These are phyloP conservation scores for Zygaena filipendulae DNA, from an alignment of 2,888 invertebrate species.

Conservation along the genomic window DNA sequence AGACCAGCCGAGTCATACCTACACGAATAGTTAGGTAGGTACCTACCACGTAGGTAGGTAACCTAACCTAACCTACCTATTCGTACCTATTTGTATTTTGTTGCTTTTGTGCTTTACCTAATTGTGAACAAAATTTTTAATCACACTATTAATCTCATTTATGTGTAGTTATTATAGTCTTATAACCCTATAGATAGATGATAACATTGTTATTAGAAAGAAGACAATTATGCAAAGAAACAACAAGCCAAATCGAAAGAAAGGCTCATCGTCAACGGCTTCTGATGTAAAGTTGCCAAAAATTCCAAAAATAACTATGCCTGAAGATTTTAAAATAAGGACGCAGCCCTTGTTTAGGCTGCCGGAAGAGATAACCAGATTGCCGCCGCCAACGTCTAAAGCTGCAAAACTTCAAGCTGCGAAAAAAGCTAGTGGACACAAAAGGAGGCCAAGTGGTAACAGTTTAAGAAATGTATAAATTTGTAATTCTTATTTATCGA, in stretches of 20 bases:
- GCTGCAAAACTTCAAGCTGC: slow-evolving; percentile 36
- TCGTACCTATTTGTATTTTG: too few species aligned
- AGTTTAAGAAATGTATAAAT: not conserved
- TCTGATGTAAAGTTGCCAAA: slow-evolving; percentile 59
- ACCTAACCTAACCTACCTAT: too few species aligned
- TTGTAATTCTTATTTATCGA: not conserved
- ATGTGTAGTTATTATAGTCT: too few species aligned
- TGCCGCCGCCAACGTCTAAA: slow-evolving; percentile 44
- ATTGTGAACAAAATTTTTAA: too few species aligned
- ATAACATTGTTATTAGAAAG: too few species aligned
- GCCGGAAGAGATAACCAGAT: slow-evolving; percentile 69
- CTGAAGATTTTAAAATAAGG: slow-evolving; percentile 66
- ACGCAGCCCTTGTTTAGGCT: slow-evolving; percentile 71
- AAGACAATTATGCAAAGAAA: slow-evolving; percentile 33
- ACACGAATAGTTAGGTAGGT: too few species aligned
- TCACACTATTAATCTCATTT: too few species aligned
- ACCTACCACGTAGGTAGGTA: too few species aligned
- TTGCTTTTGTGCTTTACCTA: too few species aligned
- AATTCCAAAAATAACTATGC: slow-evolving; percentile 61
- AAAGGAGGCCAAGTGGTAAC: slow-evolving; percentile 45
- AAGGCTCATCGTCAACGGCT: slow-evolving; percentile 24
- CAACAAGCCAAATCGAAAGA: slow-evolving; percentile 49
- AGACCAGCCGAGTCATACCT: too few species aligned
- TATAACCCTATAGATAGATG: too few species aligned
- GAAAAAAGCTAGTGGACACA: slow-evolving; percentile 23